Evolutionary conservation across 1,140 invertebrate genomes (phyloP), one percentile per base, ranked within the genome.

Genomic region (Drosophila parabipectinata): DNA sequence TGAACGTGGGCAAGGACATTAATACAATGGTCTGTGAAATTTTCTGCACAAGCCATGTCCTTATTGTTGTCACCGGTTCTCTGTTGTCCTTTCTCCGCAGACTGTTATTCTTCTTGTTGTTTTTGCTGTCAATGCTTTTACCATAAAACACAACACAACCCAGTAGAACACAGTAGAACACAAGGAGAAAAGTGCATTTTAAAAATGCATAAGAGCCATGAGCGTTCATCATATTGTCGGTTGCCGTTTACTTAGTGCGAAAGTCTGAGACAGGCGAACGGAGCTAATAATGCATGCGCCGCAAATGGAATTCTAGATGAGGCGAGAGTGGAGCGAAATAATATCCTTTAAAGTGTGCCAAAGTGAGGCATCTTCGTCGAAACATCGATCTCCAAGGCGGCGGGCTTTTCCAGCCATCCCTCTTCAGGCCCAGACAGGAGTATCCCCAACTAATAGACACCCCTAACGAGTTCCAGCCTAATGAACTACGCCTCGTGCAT

Each of bases 11-110:
- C 77, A 60, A 71, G 54, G 68, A 74, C 82, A 82, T 87, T 87
- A 87, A 77, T 21, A 85, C 81, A 85, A 85, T 87, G 74, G 61
- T 84, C 84, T 79, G 82, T 87, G 66, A 81, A 85, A 85, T 81
- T 51, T 73, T 45, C 55, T 71, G 60, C 59, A 66, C 63, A 55
- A 81, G 55, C 39, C 61, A 62, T 66, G 61, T 80, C 67, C 67
- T 66, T 63, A 60, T 66, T 78, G 74, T 54, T 41, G 37, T 57
- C 52, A 26, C 60, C 28, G 55, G 54, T 14, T 62, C 28, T 61
- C 44, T 55, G 41, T 39, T 34, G 28, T 63, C 59, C 45, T 51
- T 52, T 24, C 63, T 32, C 10, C 47, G 10, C 21, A 67, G 63
- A 45, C 37, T 21, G 48, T 39, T 59, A 34, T 60, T 60, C 45